Conservation (phyloP, 2,888 invertebrate species). For the Holacanthella duospinosa region DNA sequence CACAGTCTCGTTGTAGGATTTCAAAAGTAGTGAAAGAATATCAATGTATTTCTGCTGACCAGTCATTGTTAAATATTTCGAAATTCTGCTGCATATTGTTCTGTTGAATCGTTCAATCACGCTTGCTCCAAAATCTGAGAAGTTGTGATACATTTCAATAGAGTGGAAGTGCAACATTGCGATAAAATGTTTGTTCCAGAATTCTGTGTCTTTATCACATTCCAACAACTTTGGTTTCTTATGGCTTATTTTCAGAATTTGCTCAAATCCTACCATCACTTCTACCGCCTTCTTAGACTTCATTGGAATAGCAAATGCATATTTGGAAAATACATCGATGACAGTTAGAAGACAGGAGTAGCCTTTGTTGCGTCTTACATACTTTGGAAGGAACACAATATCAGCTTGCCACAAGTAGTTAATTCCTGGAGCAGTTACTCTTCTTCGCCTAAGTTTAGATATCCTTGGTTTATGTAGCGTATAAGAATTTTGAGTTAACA, state of each 20-base stretch:
- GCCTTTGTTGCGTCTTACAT: background rate
- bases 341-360: background rate
- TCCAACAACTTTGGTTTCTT: background rate
- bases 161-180: background rate
- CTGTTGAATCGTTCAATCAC: no score
- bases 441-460: background rate
- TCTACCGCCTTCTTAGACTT: background rate
- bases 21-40: no score
- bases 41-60: no score
- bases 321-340: constrained; percentile 3
- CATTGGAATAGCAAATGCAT: constrained; percentile 3
- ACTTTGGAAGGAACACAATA: background rate
- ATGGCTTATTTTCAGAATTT: background rate
- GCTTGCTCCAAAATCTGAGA: no score
- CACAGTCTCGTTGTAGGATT: no score
- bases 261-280: background rate
- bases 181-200: background rate
- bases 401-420: constrained; percentile 9
- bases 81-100: no score
- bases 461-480: background rate
- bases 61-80: no score
- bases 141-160: constrained; percentile 6
- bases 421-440: background rate
- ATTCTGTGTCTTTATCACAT: constrained; percentile 1
- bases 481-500: background rate